Evolutionary conservation across 2,797 vertebrate genomes (phyloP).

Genomic region (Sebastes reedi): DNA sequence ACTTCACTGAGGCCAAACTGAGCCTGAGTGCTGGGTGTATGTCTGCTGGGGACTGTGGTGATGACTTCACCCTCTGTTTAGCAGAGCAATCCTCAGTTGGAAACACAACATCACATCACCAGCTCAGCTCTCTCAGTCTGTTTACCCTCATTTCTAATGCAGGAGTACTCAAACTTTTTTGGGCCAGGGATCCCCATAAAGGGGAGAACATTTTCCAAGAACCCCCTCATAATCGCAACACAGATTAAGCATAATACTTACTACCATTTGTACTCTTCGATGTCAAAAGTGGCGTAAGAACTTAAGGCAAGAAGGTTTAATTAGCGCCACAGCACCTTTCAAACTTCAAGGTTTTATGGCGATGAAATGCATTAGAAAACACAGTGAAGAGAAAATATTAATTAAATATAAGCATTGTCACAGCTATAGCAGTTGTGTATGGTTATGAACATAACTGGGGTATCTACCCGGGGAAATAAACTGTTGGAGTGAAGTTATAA

Average conservation of each 20-base stretch:
- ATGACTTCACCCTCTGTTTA: conserved; percentile 31
- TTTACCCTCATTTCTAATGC: neutral
- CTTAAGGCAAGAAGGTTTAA: too few relatives aligned
- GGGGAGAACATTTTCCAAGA: too few relatives aligned
- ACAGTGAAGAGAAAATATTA: too few relatives aligned
- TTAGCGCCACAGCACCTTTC: too few relatives aligned
- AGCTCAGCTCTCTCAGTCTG: conserved; percentile 12
- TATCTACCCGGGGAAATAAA: neutral
- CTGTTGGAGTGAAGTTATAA: neutral
- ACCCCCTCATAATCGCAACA: too few relatives aligned
- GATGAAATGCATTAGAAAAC: too few relatives aligned
- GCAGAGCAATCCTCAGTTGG: conserved; percentile 3
- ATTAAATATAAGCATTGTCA: neutral
- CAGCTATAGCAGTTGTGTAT: neutral
- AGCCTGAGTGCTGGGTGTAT: neutral
- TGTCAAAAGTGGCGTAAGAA: too few relatives aligned
- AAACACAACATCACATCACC: conserved; percentile 12
- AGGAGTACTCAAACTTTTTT: too few relatives aligned
- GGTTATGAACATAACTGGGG: neutral
- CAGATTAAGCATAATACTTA: too few relatives aligned
- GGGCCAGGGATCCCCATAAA: too few relatives aligned
- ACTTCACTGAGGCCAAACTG: neutral
- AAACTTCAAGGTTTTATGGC: too few relatives aligned
- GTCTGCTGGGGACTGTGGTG: neutral
- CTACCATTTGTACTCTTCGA: too few relatives aligned